Evolutionary conservation across 2,113 vertebrate genomes (phyloP), one percentile per base, ranked within the genome.

Genomic region (Cinclus cinclus): DNA sequence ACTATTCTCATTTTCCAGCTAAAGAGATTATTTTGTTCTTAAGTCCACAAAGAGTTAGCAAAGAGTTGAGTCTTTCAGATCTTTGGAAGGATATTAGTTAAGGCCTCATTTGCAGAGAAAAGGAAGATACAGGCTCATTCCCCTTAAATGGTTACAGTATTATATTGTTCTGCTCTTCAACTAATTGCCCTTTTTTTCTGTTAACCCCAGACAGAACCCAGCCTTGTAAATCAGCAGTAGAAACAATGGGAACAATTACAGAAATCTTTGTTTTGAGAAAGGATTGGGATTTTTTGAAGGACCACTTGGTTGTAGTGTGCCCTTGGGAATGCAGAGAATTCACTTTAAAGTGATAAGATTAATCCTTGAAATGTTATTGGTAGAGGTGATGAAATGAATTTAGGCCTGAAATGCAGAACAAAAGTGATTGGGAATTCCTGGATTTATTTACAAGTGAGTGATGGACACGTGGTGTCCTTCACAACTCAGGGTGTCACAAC

Each of bases 401-500:
- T 47, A 50, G n/a, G 67, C 46, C 50, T 59, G 27, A 86, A 73
- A 47, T 10, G 12, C 22, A 47, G 37, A 33, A 18, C 6, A 15
- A 39, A 28, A 47, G 44, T 24, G 56, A 16, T 44, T 39, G 53
- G 49, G 35, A 33, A 1, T 10, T 73, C 7, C 56, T 59, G 70
- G 47, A 18, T 42, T 89, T 33, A 2, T 33, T 50, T 24, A 1
- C 4, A 17, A 20, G 85, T 7, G 60, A 23, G 42, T 6, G 50
- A 4, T 35, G 41, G 59, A 4, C 44, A 17, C 15, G 0, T 4
- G 33, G 59, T 46, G 82, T 20, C 28, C 3, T 3, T 50, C 46
- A 1, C 46, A 20, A 1, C 76, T 80, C 10, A 0, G 2, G 27
- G 6, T 35, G n/a, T 17, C 83, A 22, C 33, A 14, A 0, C 42